Conservation (phyloP, 2,113 vertebrate species). For the Capreolus pygargus region DNA sequence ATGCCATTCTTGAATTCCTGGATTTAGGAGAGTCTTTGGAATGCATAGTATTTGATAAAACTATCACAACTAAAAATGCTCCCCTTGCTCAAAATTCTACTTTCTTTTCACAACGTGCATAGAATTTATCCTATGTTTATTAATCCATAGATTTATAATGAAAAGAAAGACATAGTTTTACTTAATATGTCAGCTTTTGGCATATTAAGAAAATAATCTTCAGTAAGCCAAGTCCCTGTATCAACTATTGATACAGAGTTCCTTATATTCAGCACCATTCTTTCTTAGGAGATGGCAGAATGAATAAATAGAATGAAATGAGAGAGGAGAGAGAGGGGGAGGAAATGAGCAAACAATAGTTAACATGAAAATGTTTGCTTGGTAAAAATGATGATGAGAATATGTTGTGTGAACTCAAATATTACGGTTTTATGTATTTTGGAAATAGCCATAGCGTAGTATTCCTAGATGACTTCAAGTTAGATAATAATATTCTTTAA, state of each 20-base stretch:
- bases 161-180: conserved; percentile 45
- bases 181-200: conserved; percentile 48
- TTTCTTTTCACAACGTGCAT: conserved; percentile 23
- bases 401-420: neutral
- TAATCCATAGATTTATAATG: conserved; percentile 44
- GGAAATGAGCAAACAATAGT: neutral
- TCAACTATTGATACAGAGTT: neutral
- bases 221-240: neutral
- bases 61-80: neutral
- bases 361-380: neutral
- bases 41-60: conserved; percentile 44
- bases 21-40: conserved; percentile 33
- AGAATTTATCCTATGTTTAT: conserved; percentile 48
- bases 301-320: neutral
- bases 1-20: neutral
- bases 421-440: neutral
- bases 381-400: neutral
- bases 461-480: neutral
- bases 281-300: neutral
- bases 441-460: neutral
- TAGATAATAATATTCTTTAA: neutral
- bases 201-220: conserved; percentile 23
- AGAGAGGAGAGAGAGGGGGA: neutral
- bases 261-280: neutral
- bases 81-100: conserved; percentile 30